Evolutionary conservation across 1,140 invertebrate genomes (phyloP), one percentile per base, ranked within the genome.

Genomic region (Diorhabda sublineata): DNA sequence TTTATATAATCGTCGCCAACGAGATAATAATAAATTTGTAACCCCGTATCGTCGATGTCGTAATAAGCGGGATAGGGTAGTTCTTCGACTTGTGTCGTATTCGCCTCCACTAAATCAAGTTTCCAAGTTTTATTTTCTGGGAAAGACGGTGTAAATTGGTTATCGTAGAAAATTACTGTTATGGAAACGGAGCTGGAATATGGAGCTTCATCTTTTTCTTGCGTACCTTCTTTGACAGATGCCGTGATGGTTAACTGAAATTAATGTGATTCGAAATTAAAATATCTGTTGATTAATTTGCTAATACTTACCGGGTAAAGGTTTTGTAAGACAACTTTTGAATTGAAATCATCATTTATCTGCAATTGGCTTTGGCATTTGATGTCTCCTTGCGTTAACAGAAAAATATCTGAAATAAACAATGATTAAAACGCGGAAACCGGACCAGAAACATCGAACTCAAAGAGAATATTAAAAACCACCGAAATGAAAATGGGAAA

Each of bases 1-100:
- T 61, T 7, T 5, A 71, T 45, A 57, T 62, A 57, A 3, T 58
- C 26, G 41, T 74, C 65, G 4, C n/a, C 57, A 0, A 61, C 42
- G 3, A 71, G 69, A 47, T 75, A 75, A 60, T 66, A 75, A 1
- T 42, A 9, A 4, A 64, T 52, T 6, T 8, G 8, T 44, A 58
- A 8, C 5, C 64, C 44, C 5, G 45, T 3, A 64, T 64, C 47
- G 8, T 62, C 59, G 3, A 42, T 41, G 11, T 65, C 60, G 8
- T 63, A 59, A 52, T 64, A 59, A 8, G 47, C 58, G 3, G 45
- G 45, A 9, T 64, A 9, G 26, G 7, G 26, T 3, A 65, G 41
- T 57, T 65, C 9, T 4, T 8, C n/a, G 3, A 9, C 5, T 57
- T 57, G 64, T n/a, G 47, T n/a, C 4, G 56, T 9, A 7, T 65